A percentile compares a stretch with the other conserved stretches of the same genome.
These are phyloP conservation scores for Mastomys coucha DNA, from an alignment of 2,113 vertebrate species.

Conservation along the genomic window DNA sequence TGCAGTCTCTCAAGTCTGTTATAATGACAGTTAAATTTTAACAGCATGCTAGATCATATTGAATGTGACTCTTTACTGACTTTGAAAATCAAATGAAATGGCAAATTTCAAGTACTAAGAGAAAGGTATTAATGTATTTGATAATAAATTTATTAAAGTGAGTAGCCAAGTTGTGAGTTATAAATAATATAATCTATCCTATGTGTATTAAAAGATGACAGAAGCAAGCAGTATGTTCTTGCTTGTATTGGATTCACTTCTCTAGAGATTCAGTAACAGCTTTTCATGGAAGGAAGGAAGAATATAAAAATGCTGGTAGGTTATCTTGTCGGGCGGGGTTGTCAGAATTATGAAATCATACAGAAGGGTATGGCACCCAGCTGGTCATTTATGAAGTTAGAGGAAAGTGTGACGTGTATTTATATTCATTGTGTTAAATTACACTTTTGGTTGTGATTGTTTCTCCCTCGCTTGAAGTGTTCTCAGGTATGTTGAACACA, in stretches of 20 bases:
- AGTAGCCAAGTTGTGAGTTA: background rate
- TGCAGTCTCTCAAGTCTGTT: background rate
- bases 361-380: conserved; percentile 73
- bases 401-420: conserved; percentile 76
- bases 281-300: conserved; percentile 61
- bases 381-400: conserved; percentile 74
- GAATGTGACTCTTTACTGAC: background rate
- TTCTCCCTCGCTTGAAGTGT: conserved; percentile 39
- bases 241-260: conserved; percentile 46
- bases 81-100: conserved; percentile 45
- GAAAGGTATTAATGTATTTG: conserved; percentile 22
- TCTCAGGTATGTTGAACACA: background rate
- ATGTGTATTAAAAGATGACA: conserved; percentile 37
- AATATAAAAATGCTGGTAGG: conserved; percentile 67
- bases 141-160: conserved; percentile 2
- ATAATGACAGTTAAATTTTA: background rate
- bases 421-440: conserved; percentile 60
- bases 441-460: conserved; percentile 64
- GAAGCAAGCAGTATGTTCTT: conserved; percentile 48
- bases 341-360: conserved; percentile 79
- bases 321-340: conserved; percentile 78
- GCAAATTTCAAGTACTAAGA: conserved; percentile 27
- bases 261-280: conserved; percentile 56
- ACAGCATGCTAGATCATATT: background rate
- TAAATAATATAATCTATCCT: conserved; percentile 49